These are phyloP conservation scores for Oncorhynchus clarkii DNA, from an alignment of 2,113 vertebrate species.

Conservation along the genomic window DNA sequence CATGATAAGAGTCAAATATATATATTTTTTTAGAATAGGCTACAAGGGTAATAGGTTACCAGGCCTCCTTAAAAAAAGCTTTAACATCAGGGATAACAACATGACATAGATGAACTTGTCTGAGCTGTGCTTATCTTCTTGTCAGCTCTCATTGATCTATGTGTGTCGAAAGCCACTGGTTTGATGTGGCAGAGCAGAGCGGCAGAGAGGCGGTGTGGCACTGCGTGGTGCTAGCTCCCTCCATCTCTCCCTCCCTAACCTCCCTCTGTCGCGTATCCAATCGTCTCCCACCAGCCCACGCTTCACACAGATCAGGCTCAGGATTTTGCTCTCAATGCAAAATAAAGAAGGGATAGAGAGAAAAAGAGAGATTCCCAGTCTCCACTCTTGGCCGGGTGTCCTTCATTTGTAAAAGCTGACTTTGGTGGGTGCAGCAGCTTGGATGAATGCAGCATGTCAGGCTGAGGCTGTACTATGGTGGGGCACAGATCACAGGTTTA, in stretches of 20 bases:
- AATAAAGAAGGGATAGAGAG: background rate
- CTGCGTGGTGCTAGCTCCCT: background rate
- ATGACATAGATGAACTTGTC: slow-evolving; percentile 41
- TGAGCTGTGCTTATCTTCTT: slow-evolving; percentile 37
- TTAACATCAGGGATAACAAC: slow-evolving; percentile 21
- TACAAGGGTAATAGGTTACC: too few relatives aligned
- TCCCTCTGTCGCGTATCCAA: background rate
- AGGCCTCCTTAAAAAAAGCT: background rate
- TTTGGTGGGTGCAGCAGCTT: background rate
- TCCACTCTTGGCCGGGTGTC: slow-evolving; percentile 7
- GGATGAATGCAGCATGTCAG: slow-evolving; percentile 18
- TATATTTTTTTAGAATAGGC: too few relatives aligned
- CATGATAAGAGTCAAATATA: too few relatives aligned
- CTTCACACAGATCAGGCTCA: too few relatives aligned
- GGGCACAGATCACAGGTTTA: background rate
- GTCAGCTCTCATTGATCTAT: slow-evolving; percentile 36
- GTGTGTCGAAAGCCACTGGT: slow-evolving; percentile 13
- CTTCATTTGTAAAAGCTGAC: slow-evolving; percentile 26
- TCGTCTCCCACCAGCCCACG: background rate
- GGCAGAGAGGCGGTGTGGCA: background rate
- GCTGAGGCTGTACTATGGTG: slow-evolving; percentile 20
- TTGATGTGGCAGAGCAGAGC: slow-evolving; percentile 1
- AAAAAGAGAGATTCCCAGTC: background rate
- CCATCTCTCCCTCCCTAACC: background rate
- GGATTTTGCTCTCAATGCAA: too few relatives aligned